Base-by-base conservation (phyloP, 2,113 vertebrate species). In the Eubucco bourcierii region DNA sequence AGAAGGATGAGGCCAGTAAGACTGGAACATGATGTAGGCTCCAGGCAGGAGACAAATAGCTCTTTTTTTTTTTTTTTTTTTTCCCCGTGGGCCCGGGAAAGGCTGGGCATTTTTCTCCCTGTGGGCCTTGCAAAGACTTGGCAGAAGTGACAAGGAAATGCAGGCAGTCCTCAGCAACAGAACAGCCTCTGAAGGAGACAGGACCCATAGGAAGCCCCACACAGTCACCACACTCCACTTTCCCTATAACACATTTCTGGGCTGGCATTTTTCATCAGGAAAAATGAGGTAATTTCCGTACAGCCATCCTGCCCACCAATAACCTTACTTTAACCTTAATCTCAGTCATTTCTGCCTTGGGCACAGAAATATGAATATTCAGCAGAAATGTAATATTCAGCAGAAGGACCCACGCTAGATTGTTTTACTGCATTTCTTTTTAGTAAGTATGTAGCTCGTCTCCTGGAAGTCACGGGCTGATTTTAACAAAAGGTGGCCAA, bases 401-500 rank as follows among this genome's bases (percentile, higher is more conserved):
- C 88, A 88, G 73, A 78, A 75, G 58, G 88, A 33, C 33, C n/a
- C 4, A 0, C 10, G 29, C 2, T 65, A 20, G 12, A 52, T 89
- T 82, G 34, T 85, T 95, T 63, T 39, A 55, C 60, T 67, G 41
- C 37, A 9, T 77, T 86, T 85, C 76, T 83, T 82, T 84, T 64
- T 72, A 59, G 60, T 14, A 24, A 91, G 60, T 46, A 8, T 74
- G 68, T 66, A 88, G 74, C 68, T 83, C 70, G 75, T 75, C 82
- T 94, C 87, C 79, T 96, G 90, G 65, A 95, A 94, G 60, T 80
- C 79, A 27, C 75, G 67, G 75, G n/a, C 72, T 88, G 82, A 74
- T 95, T 95, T 91, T 71, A 93, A 85, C 85, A 66, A 93, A 96
- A 94, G 93, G 90, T 91, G 94, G 95, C 80, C 90, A 80, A 95